Base-by-base conservation (phyloP, 2,888 invertebrate genomes). In the Pseudococcus jackbeardsleyi region DNA sequence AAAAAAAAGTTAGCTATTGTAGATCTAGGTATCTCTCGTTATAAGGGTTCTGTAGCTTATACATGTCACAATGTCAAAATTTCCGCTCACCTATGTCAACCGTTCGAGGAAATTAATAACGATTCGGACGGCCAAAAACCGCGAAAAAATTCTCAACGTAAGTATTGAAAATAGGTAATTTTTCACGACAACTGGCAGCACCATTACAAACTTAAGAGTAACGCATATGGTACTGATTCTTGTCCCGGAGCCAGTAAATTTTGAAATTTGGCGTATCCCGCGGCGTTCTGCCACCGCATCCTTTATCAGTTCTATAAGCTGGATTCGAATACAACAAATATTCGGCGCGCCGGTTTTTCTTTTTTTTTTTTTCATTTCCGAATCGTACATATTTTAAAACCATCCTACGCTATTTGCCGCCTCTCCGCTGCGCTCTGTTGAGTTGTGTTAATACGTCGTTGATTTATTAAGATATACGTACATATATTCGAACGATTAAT, bases 371-470 rank as follows among this genome's bases (percentile, higher is more conserved):
- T 33, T 72, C 1, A 33, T 33, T 33, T 33, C 26, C 15, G 11
- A 42, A 39, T 39, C 15, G 79, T 42, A 79, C 19, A 79, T 79
- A 42, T 79, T 79, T 79, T 79, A 79, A 79, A 79, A 42, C 17
- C 79, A 42, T 7, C 79, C 79, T 33, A 79, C 79, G 79, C 79
- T n/a, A n/a, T 42, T 46, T n/a, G n/a, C 42, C 79, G 79, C 42
- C 42, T n/a, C 12, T 22, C 42, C 46, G 79, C 33, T 42, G 46
- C 8, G n/a, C 59, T n/a, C 6, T 19, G 59, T 59, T 59, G n/a
- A 79, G 42, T 79, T 79, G 79, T 79, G 79, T 79, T 79, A 79
- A 79, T 79, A 79, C 79, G 79, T 79, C 42, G 79, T 79, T 79
- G 79, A 79, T 79, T 79, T 79, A 79, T 79, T 79, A 79, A 79